phyloP scores from a whole-genome alignment of 2,797 vertebrate species.

The Diplodus sargus region DNA sequence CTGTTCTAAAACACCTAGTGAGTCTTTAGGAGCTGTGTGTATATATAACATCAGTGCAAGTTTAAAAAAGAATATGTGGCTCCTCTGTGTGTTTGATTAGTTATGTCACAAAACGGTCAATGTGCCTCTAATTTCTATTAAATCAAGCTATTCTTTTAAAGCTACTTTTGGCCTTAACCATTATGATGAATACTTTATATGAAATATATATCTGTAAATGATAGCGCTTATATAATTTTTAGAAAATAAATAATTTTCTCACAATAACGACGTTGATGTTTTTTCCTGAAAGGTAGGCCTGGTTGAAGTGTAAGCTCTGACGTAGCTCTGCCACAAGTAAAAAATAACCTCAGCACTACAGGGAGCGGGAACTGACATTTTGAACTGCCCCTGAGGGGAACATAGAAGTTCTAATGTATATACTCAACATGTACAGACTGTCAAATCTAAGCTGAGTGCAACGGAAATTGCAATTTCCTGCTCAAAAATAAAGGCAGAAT shows the following conservation, averaged over 20 bases:
- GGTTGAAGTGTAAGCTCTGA: not conserved
- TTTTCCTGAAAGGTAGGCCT: not conserved
- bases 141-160: conserved; percentile 16
- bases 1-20: not conserved
- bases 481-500: too few species aligned
- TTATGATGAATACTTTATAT: conserved; percentile 46
- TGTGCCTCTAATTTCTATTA: conserved; percentile 49
- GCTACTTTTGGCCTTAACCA: not conserved
- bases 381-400: too few species aligned
- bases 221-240: conserved; percentile 28
- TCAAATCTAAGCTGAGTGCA: too few species aligned
- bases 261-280: not conserved
- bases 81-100: conserved; percentile 4
- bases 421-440: too few species aligned
- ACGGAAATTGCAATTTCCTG: too few species aligned
- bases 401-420: too few species aligned
- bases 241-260: conserved; percentile 47
- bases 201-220: conserved; percentile 37
- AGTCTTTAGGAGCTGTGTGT: not conserved
- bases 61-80: not conserved
- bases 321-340: not conserved
- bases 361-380: too few species aligned
- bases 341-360: too few species aligned
- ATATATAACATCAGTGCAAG: not conserved
- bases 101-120: conserved; percentile 25